Evolutionary conservation across 2,888 invertebrate genomes (phyloP), one percentile per base, ranked within the genome.

Genomic region (Callimorpha dominula): DNA sequence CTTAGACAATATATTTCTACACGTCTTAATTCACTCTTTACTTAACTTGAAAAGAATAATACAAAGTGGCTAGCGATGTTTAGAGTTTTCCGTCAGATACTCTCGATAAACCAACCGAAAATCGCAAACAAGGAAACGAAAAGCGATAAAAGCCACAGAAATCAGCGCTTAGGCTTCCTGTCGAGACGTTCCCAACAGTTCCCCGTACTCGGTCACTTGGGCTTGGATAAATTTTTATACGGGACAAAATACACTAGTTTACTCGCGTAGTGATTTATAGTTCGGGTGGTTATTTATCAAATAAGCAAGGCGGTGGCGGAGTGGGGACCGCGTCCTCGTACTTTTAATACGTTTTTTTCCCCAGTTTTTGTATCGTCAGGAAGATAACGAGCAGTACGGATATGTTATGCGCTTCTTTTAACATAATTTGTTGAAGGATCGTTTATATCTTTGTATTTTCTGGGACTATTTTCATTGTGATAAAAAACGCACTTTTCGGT

Each of bases 211-310:
- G 90, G 89, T 89, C 90, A 89, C 84, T 89, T 82, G 87, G 63
- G 84, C 83, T 84, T 80, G 85, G 82, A 87, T 81, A 81, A 71
- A 85, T 85, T 82, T 78, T 85, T 86, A 86, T 85, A 81, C 81
- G 79, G 80, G 79, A 75, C 77, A 70, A 83, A 74, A 81, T 74
- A 83, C 80, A 83, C 78, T 78, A 72, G 62, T 71, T 52, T 78
- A 82, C 80, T 75, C 79, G 81, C 80, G 77, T 83, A 75, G 86
- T 90, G 92, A 93, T 92, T 91, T 92, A 92, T 92, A 88, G 86
- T 88, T 87, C 87, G 78, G 80, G 78, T 78, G 88, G 90, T 88
- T 91, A 92, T 93, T 92, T 92, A 92, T 92, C 91, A 93, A 93
- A 92, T 87, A 89, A 87, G 87, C 83, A 84, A 84, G 87, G 87